These are phyloP conservation scores for Darevskia nairensis DNA, from an alignment of 2,797 vertebrate genomes.

Conservation along the genomic window DNA sequence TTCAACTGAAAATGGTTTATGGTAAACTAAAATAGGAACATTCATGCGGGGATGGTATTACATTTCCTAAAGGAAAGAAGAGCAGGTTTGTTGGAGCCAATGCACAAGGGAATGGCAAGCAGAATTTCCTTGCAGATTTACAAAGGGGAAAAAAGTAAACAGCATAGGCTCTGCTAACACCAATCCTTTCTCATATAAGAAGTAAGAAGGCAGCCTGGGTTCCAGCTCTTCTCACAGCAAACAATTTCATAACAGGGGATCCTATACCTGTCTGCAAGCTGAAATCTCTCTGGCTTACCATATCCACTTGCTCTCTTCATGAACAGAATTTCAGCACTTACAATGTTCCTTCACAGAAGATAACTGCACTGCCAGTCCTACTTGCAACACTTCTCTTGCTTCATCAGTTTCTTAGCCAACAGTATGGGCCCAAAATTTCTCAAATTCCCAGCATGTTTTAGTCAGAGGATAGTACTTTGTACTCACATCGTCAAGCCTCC, in stretches of 20 bases:
- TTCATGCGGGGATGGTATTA: neutral
- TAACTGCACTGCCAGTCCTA: neutral
- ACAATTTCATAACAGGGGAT: neutral
- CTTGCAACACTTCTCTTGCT: neutral
- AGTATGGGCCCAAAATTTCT: slow-evolving; percentile 12
- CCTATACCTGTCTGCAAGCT: neutral
- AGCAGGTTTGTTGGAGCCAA: neutral
- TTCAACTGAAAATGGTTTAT: neutral
- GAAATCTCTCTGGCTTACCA: neutral
- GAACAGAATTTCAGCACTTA: neutral
- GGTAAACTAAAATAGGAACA: neutral
- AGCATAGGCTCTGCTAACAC: neutral
- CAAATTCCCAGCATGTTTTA: neutral
- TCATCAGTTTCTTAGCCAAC: slow-evolving; percentile 2
- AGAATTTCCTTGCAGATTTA: neutral
- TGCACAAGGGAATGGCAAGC: neutral
- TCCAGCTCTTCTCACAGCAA: neutral
- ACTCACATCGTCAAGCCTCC: slow-evolving; percentile 92
- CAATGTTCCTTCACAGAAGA: neutral
- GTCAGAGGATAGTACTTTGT: slow-evolving; percentile 3
- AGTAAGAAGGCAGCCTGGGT: neutral
- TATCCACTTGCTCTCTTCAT: neutral
- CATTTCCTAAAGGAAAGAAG: slow-evolving; percentile 1
- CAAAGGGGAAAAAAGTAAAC: neutral
- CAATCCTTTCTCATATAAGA: neutral